Percentiles rank a stretch among this genome's conserved stretches.
Evolutionary conservation across 2,888 invertebrate genomes (phyloP).

Genomic region (Axea sp.): DNA sequence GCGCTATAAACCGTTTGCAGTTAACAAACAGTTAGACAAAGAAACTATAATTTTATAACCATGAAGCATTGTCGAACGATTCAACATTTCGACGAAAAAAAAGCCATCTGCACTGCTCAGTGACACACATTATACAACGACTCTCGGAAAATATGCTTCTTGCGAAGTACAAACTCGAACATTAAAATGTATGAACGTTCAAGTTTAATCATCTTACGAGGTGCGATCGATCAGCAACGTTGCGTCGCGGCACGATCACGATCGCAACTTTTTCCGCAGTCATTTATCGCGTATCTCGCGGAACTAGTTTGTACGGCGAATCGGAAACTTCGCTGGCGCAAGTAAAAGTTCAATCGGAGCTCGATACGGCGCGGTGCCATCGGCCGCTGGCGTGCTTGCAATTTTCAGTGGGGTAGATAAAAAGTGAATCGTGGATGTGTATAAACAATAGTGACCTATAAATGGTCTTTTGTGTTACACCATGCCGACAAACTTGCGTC

Average conservation of each 20-base stretch:
- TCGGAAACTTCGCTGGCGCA: background rate
- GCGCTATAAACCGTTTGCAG: too few relatives aligned
- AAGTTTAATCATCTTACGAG: background rate
- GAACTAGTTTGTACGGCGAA: constrained; percentile 10
- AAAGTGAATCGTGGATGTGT: constrained; percentile 14
- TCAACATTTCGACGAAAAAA: too few relatives aligned
- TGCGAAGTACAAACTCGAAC: background rate
- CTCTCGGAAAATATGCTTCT: constrained; percentile 2
- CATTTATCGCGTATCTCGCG: constrained; percentile 1
- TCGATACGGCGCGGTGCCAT: constrained; percentile 15
- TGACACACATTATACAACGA: constrained; percentile 1
- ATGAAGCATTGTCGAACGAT: too few relatives aligned
- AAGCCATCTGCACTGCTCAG: too few relatives aligned
- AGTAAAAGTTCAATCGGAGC: background rate
- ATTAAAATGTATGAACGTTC: constrained; percentile 14
- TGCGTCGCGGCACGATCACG: background rate
- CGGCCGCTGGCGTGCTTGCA: background rate
- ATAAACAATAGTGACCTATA: constrained; percentile 42
- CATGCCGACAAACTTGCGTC: constrained; percentile 26
- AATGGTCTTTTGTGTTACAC: constrained; percentile 26
- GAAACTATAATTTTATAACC: too few relatives aligned
- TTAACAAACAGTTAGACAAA: too few relatives aligned
- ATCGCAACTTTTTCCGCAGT: too few relatives aligned
- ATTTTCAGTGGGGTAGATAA: constrained; percentile 12
- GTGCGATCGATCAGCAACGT: background rate